Evolutionary conservation across 92 coral and sea anemone species (phyloP).

Genomic region (Umimayanthus kanabou): DNA sequence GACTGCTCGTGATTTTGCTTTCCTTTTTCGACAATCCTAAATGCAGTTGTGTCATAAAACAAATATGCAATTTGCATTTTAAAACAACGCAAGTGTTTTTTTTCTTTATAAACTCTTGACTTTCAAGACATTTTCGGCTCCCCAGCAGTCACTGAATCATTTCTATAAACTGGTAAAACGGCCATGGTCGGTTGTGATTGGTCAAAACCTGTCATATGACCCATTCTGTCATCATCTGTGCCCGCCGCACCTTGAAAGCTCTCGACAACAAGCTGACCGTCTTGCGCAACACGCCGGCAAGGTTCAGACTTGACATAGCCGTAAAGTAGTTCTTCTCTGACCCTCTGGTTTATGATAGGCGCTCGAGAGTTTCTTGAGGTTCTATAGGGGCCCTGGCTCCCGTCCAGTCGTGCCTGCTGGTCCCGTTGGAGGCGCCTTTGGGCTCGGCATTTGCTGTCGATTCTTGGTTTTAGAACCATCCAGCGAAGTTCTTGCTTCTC

Average conservation of each 20-base stretch:
- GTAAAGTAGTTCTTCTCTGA: slow-evolving; percentile 75
- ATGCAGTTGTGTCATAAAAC: too few species aligned
- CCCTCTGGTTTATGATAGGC: slow-evolving; percentile 57
- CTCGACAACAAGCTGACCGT: not conserved
- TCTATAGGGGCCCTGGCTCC: slow-evolving; percentile 27
- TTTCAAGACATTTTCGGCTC: slow-evolving; percentile 26
- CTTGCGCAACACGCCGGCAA: not conserved
- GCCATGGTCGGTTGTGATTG: slow-evolving; percentile 33
- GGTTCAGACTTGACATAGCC: slow-evolving; percentile 55
- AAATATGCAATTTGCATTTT: not conserved
- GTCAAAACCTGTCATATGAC: slow-evolving; percentile 27
- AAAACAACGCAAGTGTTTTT: not conserved
- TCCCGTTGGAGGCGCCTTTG: slow-evolving; percentile 91
- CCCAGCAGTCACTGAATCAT: not conserved
- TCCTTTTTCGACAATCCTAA: too few species aligned
- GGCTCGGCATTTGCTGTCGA: slow-evolving; percentile 98
- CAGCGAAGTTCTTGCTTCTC: slow-evolving; percentile 93
- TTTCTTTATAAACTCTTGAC: not conserved
- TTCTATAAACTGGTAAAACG: slow-evolving; percentile 26
- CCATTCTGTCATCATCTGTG: slow-evolving; percentile 8
- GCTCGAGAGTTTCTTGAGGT: slow-evolving; percentile 49
- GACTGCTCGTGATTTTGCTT: too few species aligned
- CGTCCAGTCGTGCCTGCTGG: slow-evolving; percentile 65
- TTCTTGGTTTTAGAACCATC: slow-evolving; percentile 91
- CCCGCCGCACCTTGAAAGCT: slow-evolving; percentile 9